Evolutionary conservation across 2,113 vertebrate genomes (phyloP).

Genomic region (Aptenodytes patagonicus): DNA sequence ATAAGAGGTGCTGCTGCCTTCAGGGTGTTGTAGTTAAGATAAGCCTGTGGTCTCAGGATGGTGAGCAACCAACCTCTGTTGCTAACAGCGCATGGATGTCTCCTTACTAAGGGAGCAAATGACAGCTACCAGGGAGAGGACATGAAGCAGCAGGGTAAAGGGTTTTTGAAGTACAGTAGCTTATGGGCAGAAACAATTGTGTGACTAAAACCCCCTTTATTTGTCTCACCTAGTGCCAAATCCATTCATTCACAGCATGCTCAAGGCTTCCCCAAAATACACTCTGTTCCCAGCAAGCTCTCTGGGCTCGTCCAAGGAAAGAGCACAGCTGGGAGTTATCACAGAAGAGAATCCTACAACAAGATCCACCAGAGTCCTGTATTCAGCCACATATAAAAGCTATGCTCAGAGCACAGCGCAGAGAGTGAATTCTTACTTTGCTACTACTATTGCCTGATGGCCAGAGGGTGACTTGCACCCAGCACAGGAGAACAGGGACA

Average conservation of each 20-base stretch:
- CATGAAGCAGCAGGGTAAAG: not conserved
- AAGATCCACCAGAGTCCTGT: too few relatives aligned
- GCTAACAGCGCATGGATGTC: rapidly evolving
- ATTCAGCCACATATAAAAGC: rapidly evolving
- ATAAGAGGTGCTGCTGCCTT: not conserved
- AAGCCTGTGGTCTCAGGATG: not conserved
- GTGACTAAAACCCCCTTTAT: not conserved
- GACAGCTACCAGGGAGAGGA: not conserved
- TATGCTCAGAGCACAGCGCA: not conserved
- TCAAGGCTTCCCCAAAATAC: not conserved
- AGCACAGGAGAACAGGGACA: not conserved
- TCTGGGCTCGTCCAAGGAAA: not conserved
- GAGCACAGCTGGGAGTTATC: not conserved
- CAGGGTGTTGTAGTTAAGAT: not conserved
- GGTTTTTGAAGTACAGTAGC: not conserved
- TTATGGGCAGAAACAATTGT: not conserved
- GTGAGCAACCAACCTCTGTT: not conserved
- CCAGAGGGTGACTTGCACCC: not conserved
- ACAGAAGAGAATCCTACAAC: not conserved
- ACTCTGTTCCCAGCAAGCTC: not conserved
- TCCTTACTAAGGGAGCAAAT: not conserved
- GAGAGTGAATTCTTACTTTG: not conserved
- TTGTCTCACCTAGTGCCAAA: not conserved
- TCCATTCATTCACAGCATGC: not conserved
- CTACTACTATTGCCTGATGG: not conserved